These are phyloP conservation scores for Rhorus exstirpatorius DNA, from an alignment of 2,888 invertebrate genomes.

Conservation along the genomic window DNA sequence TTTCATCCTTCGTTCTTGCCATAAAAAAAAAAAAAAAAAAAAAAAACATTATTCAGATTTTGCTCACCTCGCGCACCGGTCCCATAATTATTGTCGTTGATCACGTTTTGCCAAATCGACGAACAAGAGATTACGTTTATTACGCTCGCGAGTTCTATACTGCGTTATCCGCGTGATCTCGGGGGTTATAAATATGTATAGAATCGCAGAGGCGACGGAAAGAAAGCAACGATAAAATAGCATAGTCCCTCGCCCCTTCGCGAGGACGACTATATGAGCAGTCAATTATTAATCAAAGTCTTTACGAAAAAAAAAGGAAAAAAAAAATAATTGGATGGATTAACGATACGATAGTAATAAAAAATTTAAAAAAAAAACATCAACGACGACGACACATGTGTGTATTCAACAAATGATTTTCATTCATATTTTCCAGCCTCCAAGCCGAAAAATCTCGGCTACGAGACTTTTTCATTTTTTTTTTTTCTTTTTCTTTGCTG, in stretches of 20 bases:
- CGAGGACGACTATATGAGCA: conserved; percentile 77
- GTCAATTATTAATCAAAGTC: conserved; percentile 82
- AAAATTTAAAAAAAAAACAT: background rate
- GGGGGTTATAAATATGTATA: too few relatives aligned
- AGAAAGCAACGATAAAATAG: conserved; percentile 9
- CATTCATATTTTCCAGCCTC: conserved; percentile 38
- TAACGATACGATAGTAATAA: conserved; percentile 20
- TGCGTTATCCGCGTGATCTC: conserved; percentile 11
- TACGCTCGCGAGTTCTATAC: conserved; percentile 57
- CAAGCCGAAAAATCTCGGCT: conserved; percentile 48
- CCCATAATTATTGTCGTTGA: background rate
- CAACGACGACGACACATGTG: background rate
- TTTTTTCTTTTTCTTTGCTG: conserved; percentile 43
- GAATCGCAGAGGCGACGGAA: conserved; percentile 45
- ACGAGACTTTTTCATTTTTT: conserved; percentile 27
- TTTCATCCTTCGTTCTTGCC: conserved; percentile 80
- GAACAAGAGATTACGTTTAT: conserved; percentile 11
- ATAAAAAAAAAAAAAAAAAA: conserved; percentile 65
- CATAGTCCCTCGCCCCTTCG: conserved; percentile 29
- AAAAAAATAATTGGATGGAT: conserved; percentile 16
- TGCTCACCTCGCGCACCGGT: too few relatives aligned
- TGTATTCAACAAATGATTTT: too few relatives aligned
- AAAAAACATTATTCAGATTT: too few relatives aligned
- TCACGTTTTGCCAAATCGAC: conserved; percentile 1
- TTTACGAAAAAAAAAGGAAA: conserved; percentile 76